phyloP scores from a whole-genome alignment of 2,888 invertebrate genomes.

The Aromia moschata region DNA sequence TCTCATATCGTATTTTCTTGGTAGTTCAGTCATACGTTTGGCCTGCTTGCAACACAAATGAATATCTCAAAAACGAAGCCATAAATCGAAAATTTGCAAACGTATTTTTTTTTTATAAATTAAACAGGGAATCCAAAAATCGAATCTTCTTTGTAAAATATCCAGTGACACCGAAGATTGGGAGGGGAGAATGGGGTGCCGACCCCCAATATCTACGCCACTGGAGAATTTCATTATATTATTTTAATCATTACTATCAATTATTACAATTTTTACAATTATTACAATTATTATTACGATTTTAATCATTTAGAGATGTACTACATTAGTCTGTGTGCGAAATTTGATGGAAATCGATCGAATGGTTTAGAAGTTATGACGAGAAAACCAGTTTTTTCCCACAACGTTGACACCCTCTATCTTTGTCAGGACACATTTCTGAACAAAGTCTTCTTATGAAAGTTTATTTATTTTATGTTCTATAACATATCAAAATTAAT shows the following conservation, averaged over 20 bases:
- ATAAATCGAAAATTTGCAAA: conserved; percentile 4
- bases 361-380: neutral
- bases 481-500: neutral
- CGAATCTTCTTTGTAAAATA: neutral
- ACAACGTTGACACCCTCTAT: neutral
- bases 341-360: neutral
- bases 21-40: neutral
- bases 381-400: neutral
- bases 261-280: no score
- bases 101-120: neutral
- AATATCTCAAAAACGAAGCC: conserved; percentile 18
- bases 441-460: neutral
- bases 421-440: neutral
- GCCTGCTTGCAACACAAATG: neutral
- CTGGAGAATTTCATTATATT: neutral
- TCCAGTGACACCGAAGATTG: neutral
- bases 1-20: neutral
- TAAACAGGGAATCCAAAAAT: neutral
- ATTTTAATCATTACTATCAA: neutral
- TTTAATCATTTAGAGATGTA: neutral
- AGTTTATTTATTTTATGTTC: neutral
- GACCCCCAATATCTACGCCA: neutral
- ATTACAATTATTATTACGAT: no score
- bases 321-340: neutral
- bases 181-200: neutral